phyloP scores from a whole-genome alignment of 2,888 invertebrate genomes.

The Slavum lentiscoides region DNA sequence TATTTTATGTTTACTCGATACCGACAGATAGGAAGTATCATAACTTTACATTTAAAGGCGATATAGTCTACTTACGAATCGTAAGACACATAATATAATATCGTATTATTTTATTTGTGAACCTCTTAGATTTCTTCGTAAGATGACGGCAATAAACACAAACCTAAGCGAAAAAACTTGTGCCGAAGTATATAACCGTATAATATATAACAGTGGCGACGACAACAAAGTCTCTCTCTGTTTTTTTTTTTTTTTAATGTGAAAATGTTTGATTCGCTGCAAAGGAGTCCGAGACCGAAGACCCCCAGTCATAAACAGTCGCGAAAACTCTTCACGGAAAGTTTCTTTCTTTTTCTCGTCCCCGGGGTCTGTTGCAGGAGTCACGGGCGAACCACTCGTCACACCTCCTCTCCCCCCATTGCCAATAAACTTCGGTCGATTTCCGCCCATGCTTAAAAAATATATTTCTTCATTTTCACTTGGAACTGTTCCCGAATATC shows the following conservation, averaged over 20 bases:
- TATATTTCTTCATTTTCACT: constrained; percentile 45
- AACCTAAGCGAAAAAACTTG: constrained; percentile 25
- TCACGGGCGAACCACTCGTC: not conserved
- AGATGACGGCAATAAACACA: constrained; percentile 28
- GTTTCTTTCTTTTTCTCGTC: constrained; percentile 31
- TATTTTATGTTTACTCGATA: too few species aligned
- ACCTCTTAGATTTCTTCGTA: constrained; percentile 8
- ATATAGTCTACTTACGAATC: not conserved
- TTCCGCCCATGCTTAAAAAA: constrained; percentile 22
- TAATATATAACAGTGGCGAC: too few species aligned
- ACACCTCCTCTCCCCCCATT: not conserved
- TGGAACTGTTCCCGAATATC: constrained; percentile 45
- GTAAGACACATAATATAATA: not conserved
- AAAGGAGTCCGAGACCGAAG: not conserved
- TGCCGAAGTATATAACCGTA: not conserved
- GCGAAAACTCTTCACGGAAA: constrained; percentile 28
- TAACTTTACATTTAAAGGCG: too few species aligned
- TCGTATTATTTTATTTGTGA: not conserved
- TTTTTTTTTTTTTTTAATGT: constrained; percentile 20
- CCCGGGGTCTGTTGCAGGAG: not conserved
- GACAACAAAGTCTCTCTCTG: not conserved
- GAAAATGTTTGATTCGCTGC: constrained; percentile 23
- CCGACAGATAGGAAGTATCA: too few species aligned
- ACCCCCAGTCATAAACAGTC: constrained; percentile 32
- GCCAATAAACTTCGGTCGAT: constrained; percentile 43